Evolutionary conservation across 2,113 vertebrate species (phyloP).

Genomic region (Eulemur macaco): DNA sequence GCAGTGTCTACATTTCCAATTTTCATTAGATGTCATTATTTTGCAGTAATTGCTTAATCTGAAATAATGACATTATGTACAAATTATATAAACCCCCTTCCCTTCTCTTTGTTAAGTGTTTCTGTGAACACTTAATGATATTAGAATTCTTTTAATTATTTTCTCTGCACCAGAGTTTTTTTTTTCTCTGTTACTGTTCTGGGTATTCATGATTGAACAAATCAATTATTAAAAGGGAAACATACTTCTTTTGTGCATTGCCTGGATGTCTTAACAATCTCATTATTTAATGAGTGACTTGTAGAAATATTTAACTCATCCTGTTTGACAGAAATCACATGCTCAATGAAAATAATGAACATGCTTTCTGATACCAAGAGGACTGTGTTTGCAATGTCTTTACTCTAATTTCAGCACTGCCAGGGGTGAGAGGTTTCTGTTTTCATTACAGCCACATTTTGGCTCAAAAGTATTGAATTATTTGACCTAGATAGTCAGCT

Average conservation of each 20-base stretch:
- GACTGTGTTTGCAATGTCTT: background rate
- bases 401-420: background rate
- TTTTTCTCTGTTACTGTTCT: constrained; percentile 33
- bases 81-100: constrained; percentile 14
- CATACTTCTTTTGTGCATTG: constrained; percentile 37
- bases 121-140: constrained; percentile 41
- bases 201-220: constrained; percentile 40
- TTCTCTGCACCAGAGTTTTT: background rate
- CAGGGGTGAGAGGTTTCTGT: background rate
- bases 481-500: constrained; percentile 12
- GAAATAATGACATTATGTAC: constrained; percentile 32
- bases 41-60: constrained; percentile 57
- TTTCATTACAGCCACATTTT: constrained; percentile 7
- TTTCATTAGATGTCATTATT: constrained; percentile 39
- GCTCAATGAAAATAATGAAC: background rate
- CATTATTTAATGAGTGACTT: constrained; percentile 57
- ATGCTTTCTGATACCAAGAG: background rate
- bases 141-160: constrained; percentile 61
- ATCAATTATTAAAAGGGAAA: constrained; percentile 62
- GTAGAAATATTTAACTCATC: constrained; percentile 52
- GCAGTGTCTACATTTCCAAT: constrained; percentile 5
- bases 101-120: background rate
- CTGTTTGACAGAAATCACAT: constrained; percentile 14
- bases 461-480: constrained; percentile 19
- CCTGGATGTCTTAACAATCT: constrained; percentile 56